Evolutionary conservation across 1,140 invertebrate species (phyloP).

Genomic region (Pentalonia nigronervosa): DNA sequence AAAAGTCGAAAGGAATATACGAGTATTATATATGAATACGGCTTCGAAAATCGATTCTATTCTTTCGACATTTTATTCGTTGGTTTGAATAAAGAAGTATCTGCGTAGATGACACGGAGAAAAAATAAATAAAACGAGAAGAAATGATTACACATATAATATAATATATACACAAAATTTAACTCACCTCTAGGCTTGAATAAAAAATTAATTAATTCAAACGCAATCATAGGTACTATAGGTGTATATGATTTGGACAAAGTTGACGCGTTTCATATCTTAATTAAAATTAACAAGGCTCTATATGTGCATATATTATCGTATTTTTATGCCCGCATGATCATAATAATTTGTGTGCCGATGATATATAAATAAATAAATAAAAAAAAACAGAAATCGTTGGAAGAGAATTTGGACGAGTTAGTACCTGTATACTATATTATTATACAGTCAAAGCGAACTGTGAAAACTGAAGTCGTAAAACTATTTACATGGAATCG

Average conservation of each 20-base stretch:
- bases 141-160: no score
- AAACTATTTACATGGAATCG: neutral
- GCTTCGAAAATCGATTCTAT: neutral
- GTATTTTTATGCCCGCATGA: neutral
- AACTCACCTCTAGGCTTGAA: neutral
- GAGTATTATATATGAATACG: neutral
- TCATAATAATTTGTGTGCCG: neutral
- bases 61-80: neutral
- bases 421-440: neutral
- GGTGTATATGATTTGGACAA: neutral
- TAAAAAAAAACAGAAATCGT: neutral
- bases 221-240: neutral
- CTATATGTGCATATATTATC: neutral
- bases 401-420: neutral
- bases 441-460: no score
- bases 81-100: no score
- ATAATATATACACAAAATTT: no score
- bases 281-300: neutral
- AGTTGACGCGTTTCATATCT: neutral
- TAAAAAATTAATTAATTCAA: conserved; percentile 21
- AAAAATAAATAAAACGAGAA: no score
- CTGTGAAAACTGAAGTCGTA: no score
- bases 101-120: no score
- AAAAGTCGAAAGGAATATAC: neutral
- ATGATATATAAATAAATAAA: neutral